A percentile compares a stretch with the other conserved stretches of the same genome.
Conservation (phyloP, 2,888 invertebrate species). For the Dynastes maya region DNA sequence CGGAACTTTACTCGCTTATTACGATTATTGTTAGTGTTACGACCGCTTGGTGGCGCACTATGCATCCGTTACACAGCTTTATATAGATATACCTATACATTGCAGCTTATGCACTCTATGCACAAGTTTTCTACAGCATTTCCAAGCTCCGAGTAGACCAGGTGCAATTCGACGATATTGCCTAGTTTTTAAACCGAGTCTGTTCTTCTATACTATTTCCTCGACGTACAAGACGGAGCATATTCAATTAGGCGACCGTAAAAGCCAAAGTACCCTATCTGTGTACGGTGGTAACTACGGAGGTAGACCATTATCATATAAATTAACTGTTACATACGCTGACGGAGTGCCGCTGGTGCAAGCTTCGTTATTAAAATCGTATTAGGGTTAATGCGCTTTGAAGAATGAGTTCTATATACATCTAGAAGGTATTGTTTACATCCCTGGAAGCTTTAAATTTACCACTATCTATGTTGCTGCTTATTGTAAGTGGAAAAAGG, state of each 20-base stretch:
- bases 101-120: too few relatives aligned
- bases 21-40: constrained; percentile 19
- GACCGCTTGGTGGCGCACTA: background rate
- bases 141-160: too few relatives aligned
- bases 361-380: constrained; percentile 13
- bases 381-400: constrained; percentile 4
- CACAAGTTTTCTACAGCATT: too few relatives aligned
- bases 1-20: background rate
- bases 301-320: constrained; percentile 30
- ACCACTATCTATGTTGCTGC: too few relatives aligned
- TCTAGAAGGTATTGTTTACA: too few relatives aligned
- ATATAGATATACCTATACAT: background rate
- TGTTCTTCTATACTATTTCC: background rate
- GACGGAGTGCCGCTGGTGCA: background rate
- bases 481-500: too few relatives aligned
- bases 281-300: background rate
- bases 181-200: too few relatives aligned
- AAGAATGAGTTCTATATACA: background rate
- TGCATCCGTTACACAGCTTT: background rate
- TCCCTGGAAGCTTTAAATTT: too few relatives aligned
- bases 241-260: constrained; percentile 9
- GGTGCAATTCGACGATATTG: too few relatives aligned
- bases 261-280: constrained; percentile 2
- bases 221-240: background rate
- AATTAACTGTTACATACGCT: constrained; percentile 22